Evolutionary conservation across 2,113 vertebrate species (phyloP).

Genomic region (Upupa epops): DNA sequence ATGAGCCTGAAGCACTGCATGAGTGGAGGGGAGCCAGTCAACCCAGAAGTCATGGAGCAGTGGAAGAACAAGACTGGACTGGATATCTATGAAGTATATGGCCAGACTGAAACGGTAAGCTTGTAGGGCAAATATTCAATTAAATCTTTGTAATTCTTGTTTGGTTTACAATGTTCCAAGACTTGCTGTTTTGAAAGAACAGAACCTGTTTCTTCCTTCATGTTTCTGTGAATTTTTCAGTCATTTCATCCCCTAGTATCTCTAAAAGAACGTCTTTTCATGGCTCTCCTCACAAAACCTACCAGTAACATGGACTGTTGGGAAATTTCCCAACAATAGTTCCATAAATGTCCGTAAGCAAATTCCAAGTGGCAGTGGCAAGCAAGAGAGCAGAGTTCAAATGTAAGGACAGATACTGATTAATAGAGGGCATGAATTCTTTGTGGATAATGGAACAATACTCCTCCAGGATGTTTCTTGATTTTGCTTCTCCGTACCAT

Average conservation of each 20-base stretch:
- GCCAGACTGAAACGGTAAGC: conserved; percentile 82
- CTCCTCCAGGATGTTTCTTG: not conserved
- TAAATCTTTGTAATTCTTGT: not conserved
- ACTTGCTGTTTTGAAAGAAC: not conserved
- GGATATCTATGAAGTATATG: conserved; percentile 75
- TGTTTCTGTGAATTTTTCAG: not conserved
- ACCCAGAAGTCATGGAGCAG: conserved; percentile 75
- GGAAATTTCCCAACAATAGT: not conserved
- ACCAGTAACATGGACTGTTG: not conserved
- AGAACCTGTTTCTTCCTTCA: not conserved
- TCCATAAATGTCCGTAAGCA: not conserved
- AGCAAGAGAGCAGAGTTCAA: not conserved
- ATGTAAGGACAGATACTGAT: not conserved
- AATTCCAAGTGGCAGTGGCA: not conserved
- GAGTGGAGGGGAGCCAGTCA: conserved; percentile 77
- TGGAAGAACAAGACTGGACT: conserved; percentile 78
- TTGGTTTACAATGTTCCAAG: not conserved
- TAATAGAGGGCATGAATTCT: not conserved
- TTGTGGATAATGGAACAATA: not conserved
- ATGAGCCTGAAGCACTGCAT: conserved; percentile 67
- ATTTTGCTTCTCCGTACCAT: not conserved
- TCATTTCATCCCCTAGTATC: not conserved
- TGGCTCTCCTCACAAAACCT: not conserved
- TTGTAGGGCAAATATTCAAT: not conserved
- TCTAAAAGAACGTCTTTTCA: not conserved